Evolutionary conservation across 2,888 invertebrate species (phyloP).

Genomic region (Griposia aprilina): DNA sequence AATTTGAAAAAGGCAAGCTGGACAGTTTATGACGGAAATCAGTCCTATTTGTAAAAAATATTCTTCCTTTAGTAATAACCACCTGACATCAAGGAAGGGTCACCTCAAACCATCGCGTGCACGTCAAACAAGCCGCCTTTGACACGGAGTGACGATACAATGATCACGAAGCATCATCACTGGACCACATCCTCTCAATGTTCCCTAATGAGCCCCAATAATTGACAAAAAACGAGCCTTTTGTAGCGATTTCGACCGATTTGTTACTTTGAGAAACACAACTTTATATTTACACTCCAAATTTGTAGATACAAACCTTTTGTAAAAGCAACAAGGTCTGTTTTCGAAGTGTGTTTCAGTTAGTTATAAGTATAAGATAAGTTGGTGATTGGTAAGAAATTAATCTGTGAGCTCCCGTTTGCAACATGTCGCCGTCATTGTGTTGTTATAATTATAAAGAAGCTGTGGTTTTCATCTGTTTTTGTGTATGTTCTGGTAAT

Average conservation of each 20-base stretch:
- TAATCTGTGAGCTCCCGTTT: constrained; percentile 64
- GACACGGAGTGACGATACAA: constrained; percentile 58
- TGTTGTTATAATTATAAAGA: constrained; percentile 42
- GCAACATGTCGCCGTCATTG: constrained; percentile 64
- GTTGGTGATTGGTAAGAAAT: constrained; percentile 51
- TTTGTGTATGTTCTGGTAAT: constrained; percentile 44
- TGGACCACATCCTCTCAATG: constrained; percentile 63
- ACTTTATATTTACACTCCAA: neutral
- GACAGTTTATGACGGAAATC: neutral
- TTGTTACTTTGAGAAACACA: constrained; percentile 37
- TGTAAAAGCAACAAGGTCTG: rapidly evolving
- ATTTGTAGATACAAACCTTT: neutral
- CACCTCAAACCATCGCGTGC: constrained; percentile 45
- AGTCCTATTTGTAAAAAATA: neutral
- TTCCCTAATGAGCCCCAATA: constrained; percentile 58
- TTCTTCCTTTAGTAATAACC: neutral
- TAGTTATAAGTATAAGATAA: neutral
- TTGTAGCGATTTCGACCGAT: constrained; percentile 48
- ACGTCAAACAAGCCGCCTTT: constrained; percentile 45
- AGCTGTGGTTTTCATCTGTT: constrained; percentile 57
- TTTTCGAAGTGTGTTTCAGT: neutral
- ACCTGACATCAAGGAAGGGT: constrained; percentile 26
- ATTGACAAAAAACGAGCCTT: constrained; percentile 58
- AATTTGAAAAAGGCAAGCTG: neutral
- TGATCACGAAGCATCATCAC: constrained; percentile 56